phyloP scores from a whole-genome alignment of 1,140 invertebrate genomes.

The Cotesia glomerata region DNA sequence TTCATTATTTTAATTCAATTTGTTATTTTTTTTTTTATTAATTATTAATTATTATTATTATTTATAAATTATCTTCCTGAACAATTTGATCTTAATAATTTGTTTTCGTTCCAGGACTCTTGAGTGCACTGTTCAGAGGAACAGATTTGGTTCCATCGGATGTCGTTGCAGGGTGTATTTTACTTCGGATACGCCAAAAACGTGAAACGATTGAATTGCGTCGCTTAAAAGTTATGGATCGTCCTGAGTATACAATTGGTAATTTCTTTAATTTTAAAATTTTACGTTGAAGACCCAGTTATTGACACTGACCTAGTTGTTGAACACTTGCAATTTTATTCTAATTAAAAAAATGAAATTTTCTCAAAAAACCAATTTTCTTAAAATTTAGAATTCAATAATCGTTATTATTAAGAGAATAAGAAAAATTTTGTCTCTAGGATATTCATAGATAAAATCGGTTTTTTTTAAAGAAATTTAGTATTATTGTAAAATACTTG shows the following conservation, averaged over 20 bases:
- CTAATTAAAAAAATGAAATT: no score
- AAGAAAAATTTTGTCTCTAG: no score
- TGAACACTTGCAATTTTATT: no score
- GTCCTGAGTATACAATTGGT: conserved; percentile 73
- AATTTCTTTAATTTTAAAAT: conserved; percentile 8
- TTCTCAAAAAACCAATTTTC: no score
- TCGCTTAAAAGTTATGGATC: conserved; percentile 71
- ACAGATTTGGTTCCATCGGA: conserved; percentile 89
- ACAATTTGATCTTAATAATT: no score
- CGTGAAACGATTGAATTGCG: conserved; percentile 72
- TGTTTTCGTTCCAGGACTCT: conserved; percentile 62
- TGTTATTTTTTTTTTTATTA: neutral
- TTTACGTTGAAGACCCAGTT: no score
- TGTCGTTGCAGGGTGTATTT: conserved; percentile 83
- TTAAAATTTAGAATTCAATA: no score
- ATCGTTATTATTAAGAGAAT: no score
- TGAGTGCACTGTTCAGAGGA: conserved; percentile 79
- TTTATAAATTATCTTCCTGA: neutral
- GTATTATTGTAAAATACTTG: no score
- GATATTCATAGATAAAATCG: no score
- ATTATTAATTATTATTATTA: neutral
- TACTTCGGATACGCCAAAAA: conserved; percentile 78
- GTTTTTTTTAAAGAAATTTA: no score
- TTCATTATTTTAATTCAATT: neutral
- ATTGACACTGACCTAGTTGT: no score